These are phyloP conservation scores for Carcina quercana DNA, from an alignment of 2,888 invertebrate species.

Conservation along the genomic window DNA sequence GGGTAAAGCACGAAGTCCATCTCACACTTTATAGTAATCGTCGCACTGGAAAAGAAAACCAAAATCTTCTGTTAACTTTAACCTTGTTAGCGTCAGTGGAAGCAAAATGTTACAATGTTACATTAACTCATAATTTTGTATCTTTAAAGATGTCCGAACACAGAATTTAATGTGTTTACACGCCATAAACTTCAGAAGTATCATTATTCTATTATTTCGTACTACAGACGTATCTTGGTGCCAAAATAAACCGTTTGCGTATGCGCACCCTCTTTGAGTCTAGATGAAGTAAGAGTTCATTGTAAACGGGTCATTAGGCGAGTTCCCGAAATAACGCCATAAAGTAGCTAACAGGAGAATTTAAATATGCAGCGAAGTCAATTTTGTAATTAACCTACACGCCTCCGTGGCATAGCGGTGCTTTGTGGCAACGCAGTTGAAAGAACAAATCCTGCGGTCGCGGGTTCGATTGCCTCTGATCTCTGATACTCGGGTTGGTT, in stretches of 20 bases:
- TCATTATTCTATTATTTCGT: constrained; percentile 2
- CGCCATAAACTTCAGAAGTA: constrained; percentile 1
- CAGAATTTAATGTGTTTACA: constrained; percentile 3
- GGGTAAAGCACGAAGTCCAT: constrained; percentile 79
- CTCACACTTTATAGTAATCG: constrained; percentile 78
- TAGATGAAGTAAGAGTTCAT: too few relatives aligned
- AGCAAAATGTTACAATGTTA: not conserved
- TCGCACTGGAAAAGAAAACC: constrained; percentile 59
- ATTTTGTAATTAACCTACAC: too few relatives aligned
- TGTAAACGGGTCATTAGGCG: too few relatives aligned
- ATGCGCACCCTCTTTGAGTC: too few relatives aligned
- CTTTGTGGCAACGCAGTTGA: too few relatives aligned
- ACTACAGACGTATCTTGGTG: not conserved
- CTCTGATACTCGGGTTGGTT: too few relatives aligned
- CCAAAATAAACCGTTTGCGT: constrained; percentile 7
- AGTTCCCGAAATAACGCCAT: too few relatives aligned
- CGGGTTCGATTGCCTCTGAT: too few relatives aligned
- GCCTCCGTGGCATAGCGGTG: too few relatives aligned
- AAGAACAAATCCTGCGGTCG: too few relatives aligned
- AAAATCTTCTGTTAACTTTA: not conserved
- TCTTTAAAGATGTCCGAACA: constrained; percentile 1
- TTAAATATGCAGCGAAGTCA: too few relatives aligned
- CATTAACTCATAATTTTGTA: constrained; percentile 1
- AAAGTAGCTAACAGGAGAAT: too few relatives aligned
- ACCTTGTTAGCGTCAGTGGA: not conserved